Evolutionary conservation across 2,888 invertebrate genomes (phyloP), one percentile per base, ranked within the genome.

Genomic region (Eueremaeus valkanovi): DNA sequence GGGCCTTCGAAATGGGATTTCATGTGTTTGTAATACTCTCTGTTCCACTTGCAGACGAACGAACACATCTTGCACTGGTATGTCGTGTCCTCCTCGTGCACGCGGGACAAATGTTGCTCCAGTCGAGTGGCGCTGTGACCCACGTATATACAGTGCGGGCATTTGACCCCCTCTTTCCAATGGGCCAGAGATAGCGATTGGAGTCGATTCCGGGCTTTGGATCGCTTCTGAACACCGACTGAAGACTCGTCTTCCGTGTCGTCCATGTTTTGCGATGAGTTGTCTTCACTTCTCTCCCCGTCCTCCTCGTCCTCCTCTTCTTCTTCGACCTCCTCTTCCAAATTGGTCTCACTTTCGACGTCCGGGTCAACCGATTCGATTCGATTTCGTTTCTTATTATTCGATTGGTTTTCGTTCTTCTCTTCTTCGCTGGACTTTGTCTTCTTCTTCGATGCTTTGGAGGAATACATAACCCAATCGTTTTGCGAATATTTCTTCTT

Each of bases 11-110:
- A 88, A 82, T 87, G 86, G 31, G 76, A 75, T 80, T 86, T 87
- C 86, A 88, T 87, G 80, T 89, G 89, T 77, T 85, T 84, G 78
- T 87, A 86, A 82, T 87, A 88, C 79, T 87, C 86, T 42, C 87
- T 85, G 80, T 88, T 88, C 84, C 88, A 88, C 78, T 87, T 87
- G 79, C 87, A 87, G 66, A 87, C 86, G 82, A 87, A 88, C n/a
- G 86, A 85, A 82, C 89, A 89, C 72, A 88, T 82, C 45, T 86
- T 86, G 82, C 89, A 89, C 80, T 86, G 85, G 79, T 87, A 88
- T 3, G 86, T 86, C 3, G 87, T 86, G 81, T 87, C 87, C 80
- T 86, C 85, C 21, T 86, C 85, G 81, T 88, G 88, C 76, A 85
- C 85, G 68, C 77, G 73, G 27, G 87, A 85, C 73, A 87, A 83